Base-by-base conservation (phyloP, 2,888 invertebrate species). In the Epiblema foenella region DNA sequence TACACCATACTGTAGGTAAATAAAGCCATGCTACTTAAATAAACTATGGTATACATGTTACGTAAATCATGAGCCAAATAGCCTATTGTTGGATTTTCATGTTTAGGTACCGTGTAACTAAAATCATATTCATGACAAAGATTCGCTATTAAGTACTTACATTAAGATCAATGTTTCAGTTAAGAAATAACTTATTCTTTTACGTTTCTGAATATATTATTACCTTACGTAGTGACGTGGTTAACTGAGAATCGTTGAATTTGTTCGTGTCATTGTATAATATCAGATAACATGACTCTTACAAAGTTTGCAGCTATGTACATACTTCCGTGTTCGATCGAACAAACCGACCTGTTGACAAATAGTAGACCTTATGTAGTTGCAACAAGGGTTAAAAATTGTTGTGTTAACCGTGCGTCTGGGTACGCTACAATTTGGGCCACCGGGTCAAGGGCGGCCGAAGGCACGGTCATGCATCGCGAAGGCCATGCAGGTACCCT, bases 391-490 rank as follows among this genome's bases (percentile, higher is more conserved):
- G 29, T n/a, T 46, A 57, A 1, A 29, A 17, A 17, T 57, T 11
- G 29, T 56, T 8, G 29, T 24, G 17, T 57, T 51, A 11, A 18
- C 51, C 2, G 33, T 37, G 17, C n/a, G 24, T 24, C 24, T 24
- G 24, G 37, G 57, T 11, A 37, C 37, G 15, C 20, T 29, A 60
- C n/a, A 24, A 60, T 60, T 60, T 60, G 60, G 60, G 60, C 17
- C 46, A 60, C 46, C 10, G 60, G 60, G 60, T 46, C 60, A 60
- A 60, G 60, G 60, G 29, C 46, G 60, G 29, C n/a, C 46, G 29
- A 46, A 60, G 60, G 24, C 60, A 29, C 29, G 46, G 60, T 29
- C 46, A 29, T 60, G 60, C 46, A 60, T 46, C 46, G 60, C 46
- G 60, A 49, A 60, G 60, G 60, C n/a, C 60, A n/a, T n/a, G n/a